These are phyloP conservation scores for Acanthochromis polyacanthus DNA, from an alignment of 2,113 vertebrate genomes.

Conservation along the genomic window DNA sequence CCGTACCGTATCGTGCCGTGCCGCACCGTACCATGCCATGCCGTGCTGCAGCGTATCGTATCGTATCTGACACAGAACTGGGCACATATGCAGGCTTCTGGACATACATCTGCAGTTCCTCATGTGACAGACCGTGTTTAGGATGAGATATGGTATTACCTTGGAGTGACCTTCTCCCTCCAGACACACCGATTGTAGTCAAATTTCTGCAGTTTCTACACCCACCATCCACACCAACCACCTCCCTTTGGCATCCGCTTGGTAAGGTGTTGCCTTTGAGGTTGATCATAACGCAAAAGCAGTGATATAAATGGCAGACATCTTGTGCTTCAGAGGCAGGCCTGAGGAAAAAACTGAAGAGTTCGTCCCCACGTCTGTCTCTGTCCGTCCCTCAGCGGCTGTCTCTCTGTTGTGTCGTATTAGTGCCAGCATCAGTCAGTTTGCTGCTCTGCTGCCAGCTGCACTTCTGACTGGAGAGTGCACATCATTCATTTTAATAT, in stretches of 20 bases:
- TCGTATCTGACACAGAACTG: not conserved
- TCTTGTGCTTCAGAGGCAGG: not conserved
- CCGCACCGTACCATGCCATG: too few relatives aligned
- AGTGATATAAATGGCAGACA: too few relatives aligned
- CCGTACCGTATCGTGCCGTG: too few relatives aligned
- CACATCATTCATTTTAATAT: constrained; percentile 73
- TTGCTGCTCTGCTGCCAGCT: constrained; percentile 63
- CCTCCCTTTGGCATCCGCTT: not conserved
- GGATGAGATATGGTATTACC: not conserved
- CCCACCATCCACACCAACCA: not conserved
- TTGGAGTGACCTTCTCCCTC: too few relatives aligned
- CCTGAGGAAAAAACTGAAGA: not conserved
- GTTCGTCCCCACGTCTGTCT: not conserved
- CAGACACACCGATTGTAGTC: not conserved
- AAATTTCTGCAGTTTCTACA: not conserved
- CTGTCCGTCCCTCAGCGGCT: constrained; percentile 1
- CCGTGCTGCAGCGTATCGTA: too few relatives aligned
- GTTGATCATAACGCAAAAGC: not conserved
- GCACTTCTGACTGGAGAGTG: constrained; percentile 61
- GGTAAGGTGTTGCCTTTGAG: not conserved
- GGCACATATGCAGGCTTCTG: not conserved
- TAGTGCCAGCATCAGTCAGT: constrained; percentile 65
- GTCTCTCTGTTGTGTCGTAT: constrained; percentile 50
- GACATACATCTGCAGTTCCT: not conserved
- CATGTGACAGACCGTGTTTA: too few relatives aligned